Evolutionary conservation across 1,140 invertebrate genomes (phyloP).

Genomic region (silkworm (Bombyx mori)): ASM3026992v2 NC_085117.1:14762001-14762500

Average conservation of each 20-base stretch:
- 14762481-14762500: slow-evolving; percentile 79
- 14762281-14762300: slow-evolving; percentile 70
- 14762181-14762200: slow-evolving; percentile 14
- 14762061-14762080: too few species aligned
- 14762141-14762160: slow-evolving; percentile 27
- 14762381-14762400: slow-evolving; percentile 54
- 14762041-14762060: too few species aligned
- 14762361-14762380: slow-evolving; percentile 71
- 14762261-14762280: slow-evolving; percentile 37
- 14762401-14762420: slow-evolving; percentile 75
- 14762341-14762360: slow-evolving; percentile 68
- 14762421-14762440: slow-evolving; percentile 77
- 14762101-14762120: too few species aligned
- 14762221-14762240: slow-evolving; percentile 29
- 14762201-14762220: slow-evolving; percentile 24
- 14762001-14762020: too few species aligned
- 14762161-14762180: slow-evolving; percentile 9
- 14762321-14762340: slow-evolving; percentile 25
- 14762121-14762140: slow-evolving; percentile 19
- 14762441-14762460: slow-evolving; percentile 74
- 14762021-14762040: too few species aligned
- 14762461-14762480: slow-evolving; percentile 83
- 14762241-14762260: slow-evolving; percentile 35
- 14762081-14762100: too few species aligned
- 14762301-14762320: slow-evolving; percentile 41